Evolutionary conservation across 2,797 vertebrate genomes (phyloP).

Genomic region (Fistularia tabacaria): DNA sequence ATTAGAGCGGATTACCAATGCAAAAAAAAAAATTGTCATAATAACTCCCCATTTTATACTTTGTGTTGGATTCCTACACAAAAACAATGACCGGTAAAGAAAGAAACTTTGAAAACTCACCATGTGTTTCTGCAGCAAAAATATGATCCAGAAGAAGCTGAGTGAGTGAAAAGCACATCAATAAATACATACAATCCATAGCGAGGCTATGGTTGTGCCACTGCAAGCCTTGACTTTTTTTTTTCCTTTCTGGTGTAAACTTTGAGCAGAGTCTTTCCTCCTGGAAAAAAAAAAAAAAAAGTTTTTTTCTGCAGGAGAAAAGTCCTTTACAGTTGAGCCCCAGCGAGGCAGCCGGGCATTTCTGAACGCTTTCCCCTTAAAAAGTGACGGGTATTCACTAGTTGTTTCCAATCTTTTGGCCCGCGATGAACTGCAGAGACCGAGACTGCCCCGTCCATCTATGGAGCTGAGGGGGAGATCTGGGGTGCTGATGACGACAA

Average conservation of each 20-base stretch:
- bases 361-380: conserved; percentile 50
- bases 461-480: conserved; percentile 52
- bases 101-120: conserved; percentile 53
- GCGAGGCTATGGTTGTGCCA: conserved; percentile 52
- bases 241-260: conserved; percentile 61
- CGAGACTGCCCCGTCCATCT: conserved; percentile 75
- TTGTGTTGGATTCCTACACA: too few species aligned
- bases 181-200: conserved; percentile 77
- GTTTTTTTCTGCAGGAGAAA: conserved; percentile 36
- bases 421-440: conserved; percentile 68
- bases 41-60: too few species aligned
- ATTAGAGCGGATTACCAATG: conserved; percentile 7
- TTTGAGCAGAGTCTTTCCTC: conserved; percentile 40
- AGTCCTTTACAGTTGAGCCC: conserved; percentile 55
- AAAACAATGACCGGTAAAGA: too few species aligned
- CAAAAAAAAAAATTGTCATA: not conserved
- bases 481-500: conserved; percentile 72
- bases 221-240: conserved; percentile 34
- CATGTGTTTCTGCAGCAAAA: conserved; percentile 67
- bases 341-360: conserved; percentile 61
- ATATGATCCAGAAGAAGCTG: conserved; percentile 66
- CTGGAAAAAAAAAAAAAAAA: conserved; percentile 17
- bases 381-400: conserved; percentile 61
- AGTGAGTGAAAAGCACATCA: conserved; percentile 71
- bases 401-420: conserved; percentile 71